Base-by-base conservation (phyloP, 2,888 invertebrate species). In the Poecilus cupreus region DNA sequence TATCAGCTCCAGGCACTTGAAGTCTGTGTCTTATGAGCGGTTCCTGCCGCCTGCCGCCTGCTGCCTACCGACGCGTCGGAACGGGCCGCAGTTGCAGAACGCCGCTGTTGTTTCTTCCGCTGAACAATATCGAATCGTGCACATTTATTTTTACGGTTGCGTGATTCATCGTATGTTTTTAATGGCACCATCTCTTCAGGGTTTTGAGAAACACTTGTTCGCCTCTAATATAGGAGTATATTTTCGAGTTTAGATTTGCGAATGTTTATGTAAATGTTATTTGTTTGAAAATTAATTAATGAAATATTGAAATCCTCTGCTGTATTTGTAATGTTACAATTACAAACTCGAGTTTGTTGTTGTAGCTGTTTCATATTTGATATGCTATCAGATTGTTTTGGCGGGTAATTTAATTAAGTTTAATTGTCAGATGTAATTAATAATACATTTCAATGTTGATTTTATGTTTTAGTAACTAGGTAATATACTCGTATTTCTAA, bases 221-320 rank as follows among this genome's bases (percentile, higher is more conserved):
- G 18, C 49, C 1, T 18, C 1, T 13, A 49, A 49, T 49, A n/a
- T n/a, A n/a, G n/a, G n/a, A n/a, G 49, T 49, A 16, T 49, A 49
- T 49, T 16, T 49, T 8, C 49, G 5, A 8, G 49, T 18, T 8
- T 6, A 49, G 43, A 43, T 43, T 43, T 43, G 49, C 16, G 4
- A 49, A 49, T 49, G 13, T 6, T 18, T 16, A 1, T 13, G 49
- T 49, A 16, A 49, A 49, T 32, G 8, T 6, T 13, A 49, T 49
- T 49, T n/a, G 13, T 49, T 49, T n/a, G 49, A 49, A 49, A 49
- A 18, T 49, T 49, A 49, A 49, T 49, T 49, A 49, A 49, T 49
- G 49, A 49, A 18, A 49, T 18, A 49, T 49, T 49, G 13, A 18
- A 49, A 49, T 49, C 32, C 46, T 49, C 49, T 49, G 13, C 3